Evolutionary conservation across 2,797 vertebrate genomes (phyloP).

Genomic region (Chelon auratus): DNA sequence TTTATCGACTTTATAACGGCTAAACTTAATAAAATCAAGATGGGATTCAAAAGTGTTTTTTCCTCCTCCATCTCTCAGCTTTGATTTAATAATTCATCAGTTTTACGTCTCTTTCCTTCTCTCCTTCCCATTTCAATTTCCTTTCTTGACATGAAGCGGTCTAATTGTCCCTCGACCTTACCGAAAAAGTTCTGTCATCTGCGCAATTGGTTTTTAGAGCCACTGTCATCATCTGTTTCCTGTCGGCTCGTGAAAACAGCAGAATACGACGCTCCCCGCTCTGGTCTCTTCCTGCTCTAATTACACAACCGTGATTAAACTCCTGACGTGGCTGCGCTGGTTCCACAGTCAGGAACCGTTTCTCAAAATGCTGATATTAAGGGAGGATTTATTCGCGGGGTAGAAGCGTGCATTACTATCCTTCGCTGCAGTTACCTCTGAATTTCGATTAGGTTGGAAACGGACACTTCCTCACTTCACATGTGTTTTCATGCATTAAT

Average conservation of each 20-base stretch:
- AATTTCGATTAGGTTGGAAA: conserved; percentile 54
- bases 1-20: conserved; percentile 32
- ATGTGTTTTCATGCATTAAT: conserved; percentile 77
- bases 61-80: conserved; percentile 8
- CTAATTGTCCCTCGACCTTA: conserved; percentile 53
- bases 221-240: conserved; percentile 54
- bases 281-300: conserved; percentile 60
- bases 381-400: conserved; percentile 13
- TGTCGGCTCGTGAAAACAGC: conserved; percentile 53
- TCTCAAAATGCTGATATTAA: conserved; percentile 34
- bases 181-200: conserved; percentile 38
- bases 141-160: conserved; percentile 42
- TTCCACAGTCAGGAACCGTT: conserved; percentile 40
- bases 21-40: conserved; percentile 46
- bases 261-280: conserved; percentile 27
- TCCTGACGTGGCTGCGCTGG: conserved; percentile 23
- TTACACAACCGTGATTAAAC: conserved; percentile 59
- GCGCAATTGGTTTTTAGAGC: conserved; percentile 47
- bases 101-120: conserved; percentile 46
- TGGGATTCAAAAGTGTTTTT: conserved; percentile 21
- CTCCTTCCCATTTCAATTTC: conserved; percentile 59
- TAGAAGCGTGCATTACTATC: conserved; percentile 35
- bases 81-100: conserved; percentile 63
- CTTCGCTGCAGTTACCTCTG: neutral
- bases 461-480: conserved; percentile 60